A percentile compares a stretch with the other conserved stretches of the same genome.
Conservation (phyloP, 2,797 vertebrate genomes). For the Ctenosaura bakeri region DNA sequence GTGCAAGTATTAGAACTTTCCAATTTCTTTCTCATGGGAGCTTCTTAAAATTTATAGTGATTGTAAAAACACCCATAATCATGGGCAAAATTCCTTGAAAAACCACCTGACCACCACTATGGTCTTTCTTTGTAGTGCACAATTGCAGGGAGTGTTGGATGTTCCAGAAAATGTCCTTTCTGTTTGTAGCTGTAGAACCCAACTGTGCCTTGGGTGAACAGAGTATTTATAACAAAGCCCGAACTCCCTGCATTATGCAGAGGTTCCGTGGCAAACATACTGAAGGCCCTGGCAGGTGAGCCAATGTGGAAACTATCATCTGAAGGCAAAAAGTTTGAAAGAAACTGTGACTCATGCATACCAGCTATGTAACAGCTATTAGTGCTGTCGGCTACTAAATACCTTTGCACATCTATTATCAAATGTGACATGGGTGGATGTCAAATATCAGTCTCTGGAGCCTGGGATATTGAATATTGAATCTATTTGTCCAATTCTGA, state of each 20-base stretch:
- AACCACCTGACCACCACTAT: background rate
- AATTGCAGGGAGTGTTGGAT: background rate
- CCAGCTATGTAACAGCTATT: background rate
- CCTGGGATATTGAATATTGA: background rate
- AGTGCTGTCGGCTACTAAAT: background rate
- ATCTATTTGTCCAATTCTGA: background rate
- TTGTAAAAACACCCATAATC: background rate
- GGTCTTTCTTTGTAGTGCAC: background rate
- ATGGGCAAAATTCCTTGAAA: background rate
- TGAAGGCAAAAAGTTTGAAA: conserved; percentile 4
- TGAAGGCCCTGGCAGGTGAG: background rate
- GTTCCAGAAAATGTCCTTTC: background rate
- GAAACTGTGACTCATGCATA: background rate
- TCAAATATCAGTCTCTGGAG: background rate
- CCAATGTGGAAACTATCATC: background rate
- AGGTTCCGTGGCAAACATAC: background rate
- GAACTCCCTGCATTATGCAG: background rate
- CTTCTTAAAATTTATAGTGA: no score
- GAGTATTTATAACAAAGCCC: background rate
- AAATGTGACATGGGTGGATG: background rate
- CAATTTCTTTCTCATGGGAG: background rate
- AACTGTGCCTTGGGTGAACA: background rate
- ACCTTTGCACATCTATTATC: background rate
- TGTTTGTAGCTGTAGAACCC: background rate
- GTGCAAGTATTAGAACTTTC: background rate